A percentile compares a stretch with the other conserved stretches of the same genome.
Evolutionary conservation across 2,888 invertebrate species (phyloP).

Genomic region (Synergus japonicus): DNA sequence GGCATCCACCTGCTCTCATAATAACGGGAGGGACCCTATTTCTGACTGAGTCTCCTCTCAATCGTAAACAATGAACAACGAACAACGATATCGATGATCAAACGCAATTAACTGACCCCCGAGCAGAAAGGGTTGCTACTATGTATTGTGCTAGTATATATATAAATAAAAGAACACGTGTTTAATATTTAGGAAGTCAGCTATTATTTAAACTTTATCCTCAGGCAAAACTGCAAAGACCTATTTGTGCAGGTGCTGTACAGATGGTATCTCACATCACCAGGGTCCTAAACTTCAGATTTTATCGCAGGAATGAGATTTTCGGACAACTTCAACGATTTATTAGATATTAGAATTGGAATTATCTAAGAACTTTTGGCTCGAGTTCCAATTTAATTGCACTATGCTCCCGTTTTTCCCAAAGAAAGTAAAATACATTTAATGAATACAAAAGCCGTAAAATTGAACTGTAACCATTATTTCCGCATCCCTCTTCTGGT

Average conservation of each 20-base stretch:
- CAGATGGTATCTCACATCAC: conserved; percentile 6
- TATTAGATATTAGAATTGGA: too few relatives aligned
- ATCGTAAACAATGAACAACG: conserved; percentile 12
- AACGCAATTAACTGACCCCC: conserved; percentile 48
- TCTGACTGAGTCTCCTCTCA: conserved; percentile 25
- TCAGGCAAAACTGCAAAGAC: not conserved
- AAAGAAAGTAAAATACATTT: not conserved
- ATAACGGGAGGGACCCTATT: conserved; percentile 52
- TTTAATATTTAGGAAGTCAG: conserved; percentile 1
- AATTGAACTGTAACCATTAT: not conserved
- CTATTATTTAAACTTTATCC: conserved; percentile 19
- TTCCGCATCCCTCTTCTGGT: not conserved
- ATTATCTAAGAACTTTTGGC: too few relatives aligned
- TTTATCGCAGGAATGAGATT: conserved; percentile 14
- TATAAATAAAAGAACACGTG: not conserved
- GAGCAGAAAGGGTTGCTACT: conserved; percentile 35
- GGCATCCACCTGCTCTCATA: conserved; percentile 60
- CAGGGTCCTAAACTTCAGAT: not conserved
- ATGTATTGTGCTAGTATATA: not conserved
- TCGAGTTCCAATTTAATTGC: too few relatives aligned
- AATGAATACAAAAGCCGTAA: not conserved
- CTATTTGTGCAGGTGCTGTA: not conserved
- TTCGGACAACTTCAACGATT: not conserved
- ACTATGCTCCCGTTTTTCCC: not conserved
- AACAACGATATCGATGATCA: conserved; percentile 46